phyloP scores from a whole-genome alignment of 2,888 invertebrate genomes.

The Tanypteryx hageni region DNA sequence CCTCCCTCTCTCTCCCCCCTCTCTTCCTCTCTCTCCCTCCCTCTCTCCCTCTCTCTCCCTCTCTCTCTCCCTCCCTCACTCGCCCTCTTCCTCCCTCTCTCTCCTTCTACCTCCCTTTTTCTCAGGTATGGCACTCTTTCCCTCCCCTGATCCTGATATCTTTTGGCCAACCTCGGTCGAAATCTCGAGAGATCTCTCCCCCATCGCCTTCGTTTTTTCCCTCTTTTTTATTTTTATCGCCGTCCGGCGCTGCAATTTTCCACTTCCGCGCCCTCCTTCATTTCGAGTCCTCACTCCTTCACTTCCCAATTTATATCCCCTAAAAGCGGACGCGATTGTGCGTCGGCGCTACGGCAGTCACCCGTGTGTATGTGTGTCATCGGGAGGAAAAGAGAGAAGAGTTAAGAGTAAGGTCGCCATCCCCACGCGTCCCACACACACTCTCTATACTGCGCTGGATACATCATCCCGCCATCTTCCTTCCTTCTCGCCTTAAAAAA shows the following conservation, averaged over 20 bases:
- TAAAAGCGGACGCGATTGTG: background rate
- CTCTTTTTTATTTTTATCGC: background rate
- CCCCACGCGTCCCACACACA: no score
- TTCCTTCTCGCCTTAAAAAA: no score
- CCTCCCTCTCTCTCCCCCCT: no score
- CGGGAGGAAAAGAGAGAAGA: no score
- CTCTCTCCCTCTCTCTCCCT: background rate
- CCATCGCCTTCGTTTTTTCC: no score
- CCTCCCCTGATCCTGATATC: background rate
- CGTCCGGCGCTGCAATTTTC: slow-evolving; percentile 28
- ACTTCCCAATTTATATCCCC: background rate
- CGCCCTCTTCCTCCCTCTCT: background rate
- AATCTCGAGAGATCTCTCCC: background rate
- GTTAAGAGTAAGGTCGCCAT: no score
- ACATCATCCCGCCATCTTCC: no score
- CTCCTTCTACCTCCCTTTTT: background rate
- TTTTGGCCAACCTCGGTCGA: background rate
- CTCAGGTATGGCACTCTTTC: no score
- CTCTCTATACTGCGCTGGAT: no score
- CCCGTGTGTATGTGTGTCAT: no score
- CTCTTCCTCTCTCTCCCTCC: no score
- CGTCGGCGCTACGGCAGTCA: no score
- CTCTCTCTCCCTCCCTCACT: background rate
- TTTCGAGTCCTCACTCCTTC: background rate
- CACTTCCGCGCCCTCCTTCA: background rate